These are phyloP conservation scores for Drusus annulatus DNA, from an alignment of 1,140 invertebrate genomes.

Conservation along the genomic window DNA sequence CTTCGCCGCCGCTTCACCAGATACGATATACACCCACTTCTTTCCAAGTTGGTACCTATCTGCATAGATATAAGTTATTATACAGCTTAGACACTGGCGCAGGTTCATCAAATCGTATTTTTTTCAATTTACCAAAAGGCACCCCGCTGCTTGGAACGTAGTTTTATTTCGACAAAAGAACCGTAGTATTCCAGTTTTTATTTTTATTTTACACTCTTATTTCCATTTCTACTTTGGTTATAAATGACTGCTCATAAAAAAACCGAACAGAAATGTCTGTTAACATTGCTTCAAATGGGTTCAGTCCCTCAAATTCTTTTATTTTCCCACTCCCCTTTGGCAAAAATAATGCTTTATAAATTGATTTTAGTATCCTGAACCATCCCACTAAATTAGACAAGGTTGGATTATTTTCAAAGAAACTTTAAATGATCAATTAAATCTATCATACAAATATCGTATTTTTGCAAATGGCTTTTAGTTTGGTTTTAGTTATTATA, in stretches of 20 bases:
- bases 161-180: conserved; percentile 22
- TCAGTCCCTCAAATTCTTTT: conserved; percentile 5
- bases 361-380: conserved; percentile 12
- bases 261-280: not conserved
- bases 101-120: conserved; percentile 33
- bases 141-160: conserved; percentile 48
- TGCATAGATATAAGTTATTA: no score
- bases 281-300: not conserved
- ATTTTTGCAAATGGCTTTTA: no score
- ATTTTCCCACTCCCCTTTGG: conserved; percentile 20
- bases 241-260: conserved; percentile 21
- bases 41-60: no score
- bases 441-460: no score
- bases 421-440: conserved; percentile 6
- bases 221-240: conserved; percentile 4
- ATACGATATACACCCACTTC: no score
- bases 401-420: not conserved
- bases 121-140: conserved; percentile 53
- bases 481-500: no score
- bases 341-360: conserved; percentile 23
- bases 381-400: conserved; percentile 19
- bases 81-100: not conserved
- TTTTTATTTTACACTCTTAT: conserved; percentile 16
- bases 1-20: no score
- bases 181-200: conserved; percentile 1